Evolutionary conservation across 2,888 invertebrate species (phyloP), one percentile per base, ranked within the genome.

Genomic region (Pasiphila rectangulata): DNA sequence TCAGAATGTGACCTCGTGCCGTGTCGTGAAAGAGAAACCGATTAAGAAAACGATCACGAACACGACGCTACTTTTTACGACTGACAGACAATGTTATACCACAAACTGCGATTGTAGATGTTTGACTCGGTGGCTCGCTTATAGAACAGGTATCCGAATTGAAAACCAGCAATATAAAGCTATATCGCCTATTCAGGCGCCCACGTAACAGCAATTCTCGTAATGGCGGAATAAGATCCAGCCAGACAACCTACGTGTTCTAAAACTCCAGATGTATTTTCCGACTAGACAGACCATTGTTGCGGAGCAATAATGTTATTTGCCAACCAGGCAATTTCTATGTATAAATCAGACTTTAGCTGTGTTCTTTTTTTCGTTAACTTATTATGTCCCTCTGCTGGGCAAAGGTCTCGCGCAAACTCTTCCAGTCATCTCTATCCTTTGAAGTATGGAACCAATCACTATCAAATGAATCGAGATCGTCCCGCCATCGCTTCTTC

Each of bases 191-290:
- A 61, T 65, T 64, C 61, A 57, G 46, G 48, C 64, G 56, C 69
- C 69, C 64, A 71, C 69, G 62, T 64, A 61, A 61, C 46, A 54
- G 52, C 59, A 51, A 64, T 65, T 66, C 61, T 61, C 54, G 55
- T 67, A 68, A 69, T 63, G 57, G 55, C 59, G 46, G 58, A 63
- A 63, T 64, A 50, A 45, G 54, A 64, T 55, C 49, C 48, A 61
- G 59, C 66, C 64, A 60, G 66, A 49, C 52, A 59, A 65, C 69
- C 61, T 66, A 62, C 61, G 56, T 56, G 57, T 63, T 67, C 63
- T 64, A 65, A 62, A 67, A 67, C 64, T 63, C 48, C 49, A 59
- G 61, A 62, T 63, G 54, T 27, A 12, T n/a, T n/a, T n/a, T 27
- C 13, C 7, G 13, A 27, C 13, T 27, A 12, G 13, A 27, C 27